These are phyloP conservation scores for Zoanthus sociatus DNA, from an alignment of 92 coral and sea anemone genomes.

Conservation along the genomic window DNA sequence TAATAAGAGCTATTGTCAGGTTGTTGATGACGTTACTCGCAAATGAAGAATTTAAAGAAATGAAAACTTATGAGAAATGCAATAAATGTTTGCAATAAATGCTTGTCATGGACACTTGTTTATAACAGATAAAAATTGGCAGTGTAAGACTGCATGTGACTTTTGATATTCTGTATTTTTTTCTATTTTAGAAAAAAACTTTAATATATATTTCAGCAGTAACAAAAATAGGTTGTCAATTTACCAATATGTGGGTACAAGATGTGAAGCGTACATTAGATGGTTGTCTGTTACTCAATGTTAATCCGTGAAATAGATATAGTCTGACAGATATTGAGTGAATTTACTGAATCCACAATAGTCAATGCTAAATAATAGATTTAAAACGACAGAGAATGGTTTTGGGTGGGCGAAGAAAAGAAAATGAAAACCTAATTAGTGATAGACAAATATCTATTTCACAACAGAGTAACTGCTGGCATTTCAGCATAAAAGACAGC, in stretches of 20 bases:
- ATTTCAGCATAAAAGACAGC: slow-evolving; percentile 34
- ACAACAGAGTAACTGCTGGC: slow-evolving; percentile 31
- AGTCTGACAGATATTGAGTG: slow-evolving; percentile 29
- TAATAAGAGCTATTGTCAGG: neutral
- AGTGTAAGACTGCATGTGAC: no score
- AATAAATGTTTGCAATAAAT: neutral
- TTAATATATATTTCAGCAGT: slow-evolving; percentile 27
- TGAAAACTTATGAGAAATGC: neutral
- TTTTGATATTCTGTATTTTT: neutral
- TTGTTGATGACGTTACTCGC: neutral
- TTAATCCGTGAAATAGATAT: slow-evolving; percentile 34
- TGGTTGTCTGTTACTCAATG: slow-evolving; percentile 17
- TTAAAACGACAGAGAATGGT: slow-evolving; percentile 35
- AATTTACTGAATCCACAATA: slow-evolving; percentile 37
- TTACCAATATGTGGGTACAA: slow-evolving; percentile 31
- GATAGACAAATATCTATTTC: slow-evolving; percentile 38
- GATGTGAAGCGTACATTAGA: slow-evolving; percentile 37
- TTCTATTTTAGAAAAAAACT: slow-evolving; percentile 9
- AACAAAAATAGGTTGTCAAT: slow-evolving; percentile 40
- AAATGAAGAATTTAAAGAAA: slow-evolving; percentile 2
- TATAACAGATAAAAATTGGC: slow-evolving; percentile 2
- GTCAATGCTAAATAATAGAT: slow-evolving; percentile 28
- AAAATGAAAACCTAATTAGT: slow-evolving; percentile 27
- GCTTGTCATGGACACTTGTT: neutral
- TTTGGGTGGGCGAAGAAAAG: slow-evolving; percentile 35